These are phyloP conservation scores for Echeneis naucrates DNA, from an alignment of 2,797 vertebrate species.

Conservation along the genomic window DNA sequence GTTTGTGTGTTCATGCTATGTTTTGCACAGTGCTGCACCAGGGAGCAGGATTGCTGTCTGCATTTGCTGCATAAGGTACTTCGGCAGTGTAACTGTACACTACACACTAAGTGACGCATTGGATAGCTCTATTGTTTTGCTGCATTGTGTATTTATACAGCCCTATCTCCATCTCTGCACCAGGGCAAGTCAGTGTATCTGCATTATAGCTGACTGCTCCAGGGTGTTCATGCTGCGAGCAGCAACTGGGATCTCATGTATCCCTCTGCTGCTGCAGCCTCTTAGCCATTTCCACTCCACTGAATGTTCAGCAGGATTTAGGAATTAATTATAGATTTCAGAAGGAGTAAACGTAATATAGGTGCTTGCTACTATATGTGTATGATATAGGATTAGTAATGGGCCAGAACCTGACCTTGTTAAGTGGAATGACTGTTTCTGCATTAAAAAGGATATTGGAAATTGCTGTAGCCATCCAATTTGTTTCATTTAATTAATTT, in stretches of 20 bases:
- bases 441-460: background rate
- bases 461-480: background rate
- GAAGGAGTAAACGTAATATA: background rate
- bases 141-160: constrained; percentile 60
- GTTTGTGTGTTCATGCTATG: background rate
- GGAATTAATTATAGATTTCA: constrained; percentile 18
- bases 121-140: constrained; percentile 61
- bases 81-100: constrained; percentile 29
- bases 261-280: constrained; percentile 34
- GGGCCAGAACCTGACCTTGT: background rate
- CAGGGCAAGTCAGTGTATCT: constrained; percentile 40
- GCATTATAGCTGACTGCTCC: constrained; percentile 54
- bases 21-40: constrained; percentile 47
- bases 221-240: constrained; percentile 41
- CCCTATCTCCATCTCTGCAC: constrained; percentile 43
- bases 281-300: constrained; percentile 26
- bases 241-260: constrained; percentile 41
- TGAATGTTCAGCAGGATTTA: constrained; percentile 25
- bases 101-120: constrained; percentile 49
- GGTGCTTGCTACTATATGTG: background rate
- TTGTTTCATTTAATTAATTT: background rate
- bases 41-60: constrained; percentile 35
- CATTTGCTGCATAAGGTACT: constrained; percentile 64
- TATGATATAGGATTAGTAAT: background rate
- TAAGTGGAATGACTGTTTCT: background rate